A percentile compares a stretch with the other conserved stretches of the same genome.
Evolutionary conservation across 2,888 invertebrate species (phyloP).

Genomic region (Coelinius sp.): DNA sequence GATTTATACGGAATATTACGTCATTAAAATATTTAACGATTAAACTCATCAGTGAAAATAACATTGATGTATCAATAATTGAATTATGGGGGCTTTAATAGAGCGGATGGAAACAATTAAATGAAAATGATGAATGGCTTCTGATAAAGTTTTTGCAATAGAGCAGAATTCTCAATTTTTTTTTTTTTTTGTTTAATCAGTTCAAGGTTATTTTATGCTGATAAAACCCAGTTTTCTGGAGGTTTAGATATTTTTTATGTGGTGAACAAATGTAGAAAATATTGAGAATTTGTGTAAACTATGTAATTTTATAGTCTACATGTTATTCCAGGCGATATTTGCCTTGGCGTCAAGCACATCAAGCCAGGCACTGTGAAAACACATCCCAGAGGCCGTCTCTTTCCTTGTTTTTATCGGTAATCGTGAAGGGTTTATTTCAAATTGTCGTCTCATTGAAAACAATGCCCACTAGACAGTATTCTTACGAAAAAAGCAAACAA

Average conservation of each 20-base stretch:
- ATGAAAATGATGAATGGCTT: not conserved
- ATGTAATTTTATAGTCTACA: slow-evolving; percentile 4
- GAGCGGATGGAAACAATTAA: not conserved
- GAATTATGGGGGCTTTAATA: not conserved
- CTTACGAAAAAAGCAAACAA: not conserved
- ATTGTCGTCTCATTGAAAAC: slow-evolving; percentile 22
- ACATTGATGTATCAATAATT: not conserved
- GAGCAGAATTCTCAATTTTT: not conserved
- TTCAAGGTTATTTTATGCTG: not conserved
- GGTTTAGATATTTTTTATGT: not conserved
- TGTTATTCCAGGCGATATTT: slow-evolving; percentile 36
- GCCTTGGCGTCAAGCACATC: slow-evolving; percentile 13
- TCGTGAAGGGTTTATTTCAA: not conserved
- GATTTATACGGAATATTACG: slow-evolving; percentile 3
- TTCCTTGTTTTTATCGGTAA: slow-evolving; percentile 1
- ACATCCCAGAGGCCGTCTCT: not conserved
- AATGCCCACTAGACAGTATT: not conserved
- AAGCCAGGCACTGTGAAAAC: slow-evolving; percentile 14
- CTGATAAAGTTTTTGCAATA: not conserved
- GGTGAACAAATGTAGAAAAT: not conserved
- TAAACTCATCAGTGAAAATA: slow-evolving; percentile 7
- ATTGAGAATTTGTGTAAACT: not conserved
- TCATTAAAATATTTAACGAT: not conserved
- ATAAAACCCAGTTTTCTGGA: not conserved
- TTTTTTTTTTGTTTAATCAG: not conserved